These are phyloP conservation scores for Euproctis similis DNA, from an alignment of 2,888 invertebrate species.

Conservation along the genomic window DNA sequence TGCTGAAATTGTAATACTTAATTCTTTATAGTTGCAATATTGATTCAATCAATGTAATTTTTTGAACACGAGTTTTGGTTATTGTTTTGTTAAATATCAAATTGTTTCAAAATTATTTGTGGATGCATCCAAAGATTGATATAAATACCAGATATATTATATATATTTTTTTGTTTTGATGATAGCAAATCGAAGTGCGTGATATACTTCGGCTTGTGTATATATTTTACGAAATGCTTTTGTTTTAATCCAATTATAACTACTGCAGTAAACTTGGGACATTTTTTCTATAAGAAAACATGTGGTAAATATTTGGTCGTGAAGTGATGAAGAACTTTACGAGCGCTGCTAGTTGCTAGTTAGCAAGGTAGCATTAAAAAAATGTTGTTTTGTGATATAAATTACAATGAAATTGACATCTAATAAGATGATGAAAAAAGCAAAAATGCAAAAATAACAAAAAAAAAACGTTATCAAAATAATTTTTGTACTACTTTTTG, in stretches of 20 bases:
- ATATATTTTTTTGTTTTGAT: no score
- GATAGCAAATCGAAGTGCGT: no score
- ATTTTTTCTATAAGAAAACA: constrained; percentile 43
- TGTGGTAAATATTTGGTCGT: constrained; percentile 46
- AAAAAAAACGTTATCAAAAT: constrained; percentile 45
- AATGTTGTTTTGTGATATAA: constrained; percentile 72
- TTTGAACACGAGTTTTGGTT: constrained; percentile 43
- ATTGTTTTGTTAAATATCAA: constrained; percentile 43
- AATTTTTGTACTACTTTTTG: constrained; percentile 65
- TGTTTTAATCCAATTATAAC: not conserved
- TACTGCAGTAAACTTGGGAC: constrained; percentile 29
- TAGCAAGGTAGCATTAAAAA: no score
- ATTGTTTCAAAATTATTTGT: constrained; percentile 44
- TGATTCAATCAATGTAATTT: constrained; percentile 9
- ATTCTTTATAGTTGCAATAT: constrained; percentile 40
- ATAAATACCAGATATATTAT: no score
- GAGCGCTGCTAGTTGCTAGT: constrained; percentile 69
- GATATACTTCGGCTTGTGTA: no score
- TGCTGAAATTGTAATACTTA: constrained; percentile 56
- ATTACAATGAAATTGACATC: constrained; percentile 70
- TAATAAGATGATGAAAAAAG: no score
- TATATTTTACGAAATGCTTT: no score
- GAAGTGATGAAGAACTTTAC: constrained; percentile 43
- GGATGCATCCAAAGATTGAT: constrained; percentile 37
- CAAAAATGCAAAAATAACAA: no score